Conservation (phyloP, 1,140 invertebrate genomes). For the Samia ricini region DNA sequence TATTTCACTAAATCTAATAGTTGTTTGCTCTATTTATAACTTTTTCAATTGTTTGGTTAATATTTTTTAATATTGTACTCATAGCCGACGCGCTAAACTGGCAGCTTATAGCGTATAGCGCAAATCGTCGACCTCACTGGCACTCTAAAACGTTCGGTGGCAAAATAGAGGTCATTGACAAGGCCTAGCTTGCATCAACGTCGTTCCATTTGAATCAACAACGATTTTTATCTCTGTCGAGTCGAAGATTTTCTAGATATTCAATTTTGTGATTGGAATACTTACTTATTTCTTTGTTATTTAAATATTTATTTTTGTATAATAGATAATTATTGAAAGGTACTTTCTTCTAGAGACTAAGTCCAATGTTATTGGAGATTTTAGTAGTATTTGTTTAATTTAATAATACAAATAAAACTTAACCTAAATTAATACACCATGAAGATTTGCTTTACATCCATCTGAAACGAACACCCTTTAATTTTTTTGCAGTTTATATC, state of each 20-base stretch:
- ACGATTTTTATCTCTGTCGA: conserved; percentile 1
- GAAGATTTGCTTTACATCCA: too few species aligned
- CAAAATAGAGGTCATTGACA: conserved; percentile 73
- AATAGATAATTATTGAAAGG: too few species aligned
- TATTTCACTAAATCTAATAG: not conserved
- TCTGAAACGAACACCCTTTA: not conserved
- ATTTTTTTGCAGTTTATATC: conserved; percentile 4
- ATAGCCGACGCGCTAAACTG: not conserved
- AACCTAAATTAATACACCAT: not conserved
- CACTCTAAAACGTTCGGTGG: conserved; percentile 48
- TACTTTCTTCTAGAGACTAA: too few species aligned
- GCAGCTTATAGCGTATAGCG: conserved; percentile 22
- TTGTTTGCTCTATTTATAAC: not conserved
- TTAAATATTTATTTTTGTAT: not conserved
- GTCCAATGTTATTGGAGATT: too few species aligned
- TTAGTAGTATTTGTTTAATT: too few species aligned
- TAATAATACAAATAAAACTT: too few species aligned
- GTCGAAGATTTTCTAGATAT: not conserved
- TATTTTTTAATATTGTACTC: not conserved
- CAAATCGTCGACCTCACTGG: conserved; percentile 42
- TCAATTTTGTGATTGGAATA: not conserved
- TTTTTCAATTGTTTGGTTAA: not conserved
- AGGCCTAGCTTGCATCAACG: conserved; percentile 48
- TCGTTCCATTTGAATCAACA: conserved; percentile 36
- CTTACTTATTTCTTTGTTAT: not conserved